These are phyloP conservation scores for Ancistrus triradiatus DNA, from an alignment of 2,113 vertebrate genomes.

Conservation along the genomic window DNA sequence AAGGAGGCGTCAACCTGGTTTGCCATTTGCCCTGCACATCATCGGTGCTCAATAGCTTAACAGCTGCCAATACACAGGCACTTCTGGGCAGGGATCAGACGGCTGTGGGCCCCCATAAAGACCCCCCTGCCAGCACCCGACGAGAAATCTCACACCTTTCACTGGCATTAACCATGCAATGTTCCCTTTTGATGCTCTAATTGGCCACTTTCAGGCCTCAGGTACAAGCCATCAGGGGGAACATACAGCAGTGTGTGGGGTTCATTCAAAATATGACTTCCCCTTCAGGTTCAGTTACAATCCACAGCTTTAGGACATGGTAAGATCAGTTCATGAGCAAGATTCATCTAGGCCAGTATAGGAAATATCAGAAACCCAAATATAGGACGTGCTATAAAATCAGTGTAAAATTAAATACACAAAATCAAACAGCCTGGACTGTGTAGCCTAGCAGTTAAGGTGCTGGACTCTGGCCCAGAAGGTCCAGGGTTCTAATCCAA, in stretches of 20 bases:
- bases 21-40: slow-evolving; percentile 71
- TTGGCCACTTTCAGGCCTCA: slow-evolving; percentile 63
- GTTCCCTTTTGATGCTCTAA: slow-evolving; percentile 74
- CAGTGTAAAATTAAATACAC: background rate
- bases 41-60: slow-evolving; percentile 60
- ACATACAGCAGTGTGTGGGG: background rate
- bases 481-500: too few species aligned
- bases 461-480: too few species aligned
- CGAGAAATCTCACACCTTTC: slow-evolving; percentile 78
- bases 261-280: background rate
- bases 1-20: slow-evolving; percentile 27
- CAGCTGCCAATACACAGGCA: slow-evolving; percentile 79
- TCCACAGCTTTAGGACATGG: too few species aligned
- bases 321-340: background rate
- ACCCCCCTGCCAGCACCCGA: slow-evolving; percentile 62
- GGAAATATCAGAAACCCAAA: background rate
- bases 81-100: slow-evolving; percentile 66
- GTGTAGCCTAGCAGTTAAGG: too few species aligned
- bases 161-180: slow-evolving; percentile 72
- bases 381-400: too few species aligned
- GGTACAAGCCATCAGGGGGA: slow-evolving; percentile 29
- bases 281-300: too few species aligned
- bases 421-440: background rate
- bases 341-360: background rate
- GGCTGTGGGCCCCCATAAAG: slow-evolving; percentile 67